A percentile compares a stretch with the other conserved stretches of the same genome.
Evolutionary conservation across 2,113 vertebrate genomes (phyloP).

Genomic region (Tragelaphus scriptus): DNA sequence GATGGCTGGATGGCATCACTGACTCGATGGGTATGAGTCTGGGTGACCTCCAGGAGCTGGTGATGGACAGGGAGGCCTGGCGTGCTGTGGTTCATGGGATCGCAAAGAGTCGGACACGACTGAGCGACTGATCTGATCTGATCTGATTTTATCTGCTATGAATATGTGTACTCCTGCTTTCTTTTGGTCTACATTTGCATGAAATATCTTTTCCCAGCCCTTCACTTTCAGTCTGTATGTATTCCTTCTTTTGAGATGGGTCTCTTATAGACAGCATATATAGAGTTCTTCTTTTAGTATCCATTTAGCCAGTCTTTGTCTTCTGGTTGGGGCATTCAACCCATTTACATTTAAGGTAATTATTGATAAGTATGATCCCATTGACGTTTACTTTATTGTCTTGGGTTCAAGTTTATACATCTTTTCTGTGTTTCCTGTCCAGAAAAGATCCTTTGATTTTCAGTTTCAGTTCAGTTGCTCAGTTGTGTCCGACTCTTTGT

Average conservation of each 20-base stretch:
- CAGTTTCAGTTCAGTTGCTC: too few relatives aligned
- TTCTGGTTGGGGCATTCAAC: background rate
- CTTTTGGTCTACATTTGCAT: background rate
- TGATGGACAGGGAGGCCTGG: too few relatives aligned
- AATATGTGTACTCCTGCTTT: background rate
- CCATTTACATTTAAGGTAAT: background rate
- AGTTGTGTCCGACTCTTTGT: too few relatives aligned
- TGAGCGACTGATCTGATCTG: too few relatives aligned
- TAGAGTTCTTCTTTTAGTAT: background rate
- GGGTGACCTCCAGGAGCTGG: too few relatives aligned
- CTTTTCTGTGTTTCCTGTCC: background rate
- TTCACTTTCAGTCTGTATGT: background rate
- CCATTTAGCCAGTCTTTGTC: background rate
- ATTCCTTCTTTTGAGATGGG: background rate
- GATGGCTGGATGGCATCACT: too few relatives aligned
- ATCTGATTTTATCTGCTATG: too few relatives aligned
- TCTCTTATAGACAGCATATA: background rate
- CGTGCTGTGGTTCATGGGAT: too few relatives aligned
- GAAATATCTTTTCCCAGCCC: background rate
- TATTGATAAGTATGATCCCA: background rate
- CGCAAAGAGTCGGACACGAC: too few relatives aligned
- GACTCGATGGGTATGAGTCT: too few relatives aligned
- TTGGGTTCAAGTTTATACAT: background rate
- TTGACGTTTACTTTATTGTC: background rate
- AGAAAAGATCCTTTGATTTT: background rate